A percentile compares a stretch with the other conserved stretches of the same genome.
These are phyloP conservation scores for Xiphophorus birchmanni DNA, from an alignment of 2,797 vertebrate species.

Conservation along the genomic window DNA sequence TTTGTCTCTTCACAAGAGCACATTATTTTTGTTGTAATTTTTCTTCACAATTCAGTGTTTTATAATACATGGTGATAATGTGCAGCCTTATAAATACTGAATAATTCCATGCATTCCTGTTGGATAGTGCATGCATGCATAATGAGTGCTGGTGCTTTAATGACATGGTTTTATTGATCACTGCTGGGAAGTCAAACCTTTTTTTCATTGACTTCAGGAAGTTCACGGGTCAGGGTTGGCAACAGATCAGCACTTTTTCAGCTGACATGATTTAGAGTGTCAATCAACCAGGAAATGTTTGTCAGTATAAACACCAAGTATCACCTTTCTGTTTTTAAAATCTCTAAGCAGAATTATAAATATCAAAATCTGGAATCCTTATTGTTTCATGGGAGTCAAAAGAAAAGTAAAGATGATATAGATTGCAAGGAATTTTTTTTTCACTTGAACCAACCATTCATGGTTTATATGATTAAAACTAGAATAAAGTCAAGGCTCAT, in stretches of 20 bases:
- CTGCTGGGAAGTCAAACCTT: background rate
- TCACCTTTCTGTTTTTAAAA: conserved; percentile 1
- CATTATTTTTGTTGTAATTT: background rate
- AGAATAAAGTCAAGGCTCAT: background rate
- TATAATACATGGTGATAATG: background rate
- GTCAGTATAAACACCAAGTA: background rate
- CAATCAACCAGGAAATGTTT: background rate
- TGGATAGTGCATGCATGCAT: background rate
- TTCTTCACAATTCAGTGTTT: background rate
- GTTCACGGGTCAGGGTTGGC: background rate
- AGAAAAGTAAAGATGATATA: background rate
- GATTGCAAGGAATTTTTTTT: background rate
- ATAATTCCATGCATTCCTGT: background rate
- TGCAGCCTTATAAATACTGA: background rate
- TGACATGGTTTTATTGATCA: conserved; percentile 1
- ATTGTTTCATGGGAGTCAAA: background rate
- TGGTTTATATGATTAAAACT: background rate
- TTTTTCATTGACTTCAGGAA: background rate
- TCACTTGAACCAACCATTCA: background rate
- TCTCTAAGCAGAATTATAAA: background rate
- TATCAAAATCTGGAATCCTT: background rate
- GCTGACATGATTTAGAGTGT: background rate
- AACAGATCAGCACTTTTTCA: conserved; percentile 1
- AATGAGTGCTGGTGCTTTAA: background rate
- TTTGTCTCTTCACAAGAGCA: background rate